Conservation (phyloP, 2,113 vertebrate genomes). For the Rattus rattus region DNA sequence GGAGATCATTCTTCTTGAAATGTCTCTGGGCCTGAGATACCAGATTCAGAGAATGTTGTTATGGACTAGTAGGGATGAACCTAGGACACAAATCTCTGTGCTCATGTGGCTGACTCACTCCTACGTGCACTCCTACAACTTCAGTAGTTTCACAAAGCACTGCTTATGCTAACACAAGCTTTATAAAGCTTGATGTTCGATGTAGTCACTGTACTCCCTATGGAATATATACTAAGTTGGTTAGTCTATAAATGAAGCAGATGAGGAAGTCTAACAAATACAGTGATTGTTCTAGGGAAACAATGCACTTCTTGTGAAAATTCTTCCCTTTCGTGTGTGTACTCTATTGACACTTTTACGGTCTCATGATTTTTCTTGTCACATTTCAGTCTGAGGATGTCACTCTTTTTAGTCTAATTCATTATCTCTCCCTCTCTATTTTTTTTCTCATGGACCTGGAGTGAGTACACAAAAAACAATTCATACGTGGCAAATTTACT, state of each 20-base stretch:
- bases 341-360: neutral
- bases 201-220: neutral
- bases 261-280: neutral
- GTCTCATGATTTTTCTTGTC: neutral
- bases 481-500: neutral
- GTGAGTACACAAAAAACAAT: neutral
- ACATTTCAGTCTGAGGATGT: neutral
- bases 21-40: neutral
- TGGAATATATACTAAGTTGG: neutral
- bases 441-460: neutral
- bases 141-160: neutral
- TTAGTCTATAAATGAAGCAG: neutral
- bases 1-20: neutral
- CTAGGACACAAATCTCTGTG: neutral
- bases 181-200: neutral
- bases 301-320: neutral
- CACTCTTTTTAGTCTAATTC: neutral
- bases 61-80: neutral
- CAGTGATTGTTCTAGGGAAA: neutral
- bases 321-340: neutral
- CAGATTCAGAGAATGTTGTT: neutral
- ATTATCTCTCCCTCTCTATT: neutral
- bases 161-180: neutral
- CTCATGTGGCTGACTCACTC: neutral
- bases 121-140: neutral